These are phyloP conservation scores for Platichthys stellatus DNA, from an alignment of 2,113 vertebrate genomes.

Conservation along the genomic window DNA sequence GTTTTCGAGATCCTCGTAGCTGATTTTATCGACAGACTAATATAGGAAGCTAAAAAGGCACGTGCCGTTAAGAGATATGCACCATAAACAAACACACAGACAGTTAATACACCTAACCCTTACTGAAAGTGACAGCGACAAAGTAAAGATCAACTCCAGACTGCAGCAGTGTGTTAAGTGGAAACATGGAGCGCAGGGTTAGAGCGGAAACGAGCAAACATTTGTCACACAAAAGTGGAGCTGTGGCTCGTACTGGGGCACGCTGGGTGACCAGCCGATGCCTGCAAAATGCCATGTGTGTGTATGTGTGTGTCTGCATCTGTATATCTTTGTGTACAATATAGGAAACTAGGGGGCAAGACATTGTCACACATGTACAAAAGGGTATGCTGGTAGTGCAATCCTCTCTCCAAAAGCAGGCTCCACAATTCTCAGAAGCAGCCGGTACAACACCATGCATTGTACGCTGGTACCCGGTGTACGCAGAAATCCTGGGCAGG, in stretches of 20 bases:
- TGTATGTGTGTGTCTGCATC: conserved; percentile 11
- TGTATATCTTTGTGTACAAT: conserved; percentile 47
- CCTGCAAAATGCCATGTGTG: conserved; percentile 45
- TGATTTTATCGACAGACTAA: conserved; percentile 79
- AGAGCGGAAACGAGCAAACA: conserved; percentile 70
- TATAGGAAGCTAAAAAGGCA: conserved; percentile 85
- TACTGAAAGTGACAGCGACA: conserved; percentile 66
- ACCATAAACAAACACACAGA: conserved; percentile 83
- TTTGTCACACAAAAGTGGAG: conserved; percentile 56
- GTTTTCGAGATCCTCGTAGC: conserved; percentile 65
- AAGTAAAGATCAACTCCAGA: conserved; percentile 69
- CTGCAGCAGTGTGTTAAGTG: conserved; percentile 75
- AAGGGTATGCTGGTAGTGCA: conserved; percentile 84
- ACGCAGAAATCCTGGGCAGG: conserved; percentile 64
- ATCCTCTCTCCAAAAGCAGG: conserved; percentile 82
- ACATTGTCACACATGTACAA: conserved; percentile 79
- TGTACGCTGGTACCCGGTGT: conserved; percentile 68
- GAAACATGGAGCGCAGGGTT: conserved; percentile 64
- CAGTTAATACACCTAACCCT: conserved; percentile 75
- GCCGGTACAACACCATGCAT: conserved; percentile 82
- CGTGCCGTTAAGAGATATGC: conserved; percentile 82
- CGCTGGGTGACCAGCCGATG: conserved; percentile 41
- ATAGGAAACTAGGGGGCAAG: conserved; percentile 66
- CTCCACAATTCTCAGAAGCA: conserved; percentile 81
- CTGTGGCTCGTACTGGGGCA: conserved; percentile 57